Percentiles rank a stretch among this genome's conserved stretches.
These are phyloP conservation scores for Sipha maydis DNA, from an alignment of 2,888 invertebrate species.

Conservation along the genomic window DNA sequence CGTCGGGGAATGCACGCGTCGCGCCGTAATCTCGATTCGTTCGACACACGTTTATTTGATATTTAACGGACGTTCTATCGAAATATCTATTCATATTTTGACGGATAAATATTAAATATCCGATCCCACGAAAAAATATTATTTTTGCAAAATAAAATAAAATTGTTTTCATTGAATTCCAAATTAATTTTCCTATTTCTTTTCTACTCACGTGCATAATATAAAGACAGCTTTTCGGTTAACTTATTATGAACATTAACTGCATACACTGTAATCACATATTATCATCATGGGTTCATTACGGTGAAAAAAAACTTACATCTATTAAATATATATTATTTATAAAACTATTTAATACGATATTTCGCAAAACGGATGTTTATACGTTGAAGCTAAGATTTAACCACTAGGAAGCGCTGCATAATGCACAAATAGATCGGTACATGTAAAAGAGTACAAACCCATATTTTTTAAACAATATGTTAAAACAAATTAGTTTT, in stretches of 20 bases:
- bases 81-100: neutral
- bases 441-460: neutral
- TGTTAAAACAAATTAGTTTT: too few relatives aligned
- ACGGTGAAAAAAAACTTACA: neutral
- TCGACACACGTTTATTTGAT: neutral
- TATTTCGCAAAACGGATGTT: neutral
- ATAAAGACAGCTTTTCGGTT: neutral
- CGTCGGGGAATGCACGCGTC: neutral
- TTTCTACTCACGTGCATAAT: neutral
- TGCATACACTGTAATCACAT: neutral
- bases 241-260: neutral
- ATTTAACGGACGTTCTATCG: neutral
- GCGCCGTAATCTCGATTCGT: neutral
- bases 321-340: neutral
- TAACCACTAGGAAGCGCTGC: conserved; percentile 54
- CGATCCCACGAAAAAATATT: neutral
- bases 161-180: neutral
- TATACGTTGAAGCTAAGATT: neutral
- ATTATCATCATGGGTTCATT: neutral
- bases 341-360: neutral
- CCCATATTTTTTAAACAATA: too few relatives aligned
- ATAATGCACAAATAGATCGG: neutral
- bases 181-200: neutral
- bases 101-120: neutral
- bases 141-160: neutral